Conservation (phyloP, 1,140 invertebrate species). For the Ceratosolen solmsi region DNA sequence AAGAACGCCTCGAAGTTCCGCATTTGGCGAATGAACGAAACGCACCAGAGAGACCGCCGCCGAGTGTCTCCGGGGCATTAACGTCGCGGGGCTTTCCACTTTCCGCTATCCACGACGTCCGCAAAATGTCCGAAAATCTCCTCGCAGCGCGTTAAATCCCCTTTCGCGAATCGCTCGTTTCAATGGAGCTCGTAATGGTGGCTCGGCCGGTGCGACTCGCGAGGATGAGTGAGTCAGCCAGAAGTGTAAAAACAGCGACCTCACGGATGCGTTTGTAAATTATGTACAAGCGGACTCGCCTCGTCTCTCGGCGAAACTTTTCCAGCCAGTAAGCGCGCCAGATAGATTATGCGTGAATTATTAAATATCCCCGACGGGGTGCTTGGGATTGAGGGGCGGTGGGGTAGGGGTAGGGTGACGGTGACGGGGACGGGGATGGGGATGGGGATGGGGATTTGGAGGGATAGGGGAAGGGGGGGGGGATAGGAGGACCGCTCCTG, state of each 20-base stretch:
- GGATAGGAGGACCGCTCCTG: background rate
- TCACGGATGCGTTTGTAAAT: conserved; percentile 28
- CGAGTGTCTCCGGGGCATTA: too few species aligned
- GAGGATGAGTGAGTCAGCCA: too few species aligned
- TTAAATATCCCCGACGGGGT: conserved; percentile 1
- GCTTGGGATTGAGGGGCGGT: background rate
- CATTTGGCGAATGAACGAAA: too few species aligned
- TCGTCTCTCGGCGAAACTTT: conserved; percentile 8
- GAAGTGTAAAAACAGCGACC: background rate
- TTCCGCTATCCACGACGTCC: background rate
- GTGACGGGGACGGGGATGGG: too few species aligned
- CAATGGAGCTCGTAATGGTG: background rate
- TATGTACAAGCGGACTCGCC: conserved; percentile 11
- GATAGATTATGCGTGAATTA: conserved; percentile 45
- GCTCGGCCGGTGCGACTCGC: background rate
- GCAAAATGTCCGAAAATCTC: background rate
- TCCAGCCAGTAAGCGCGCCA: background rate
- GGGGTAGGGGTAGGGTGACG: too few species aligned
- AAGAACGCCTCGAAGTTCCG: too few species aligned
- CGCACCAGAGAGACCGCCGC: too few species aligned
- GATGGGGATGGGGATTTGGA: too few species aligned
- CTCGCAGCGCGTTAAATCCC: background rate
- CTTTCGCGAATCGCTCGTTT: conserved; percentile 5
- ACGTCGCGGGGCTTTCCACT: too few species aligned
- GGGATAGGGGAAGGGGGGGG: too few species aligned